Evolutionary conservation across 2,888 invertebrate genomes (phyloP).

Genomic region (Pterostichus madidus): DNA sequence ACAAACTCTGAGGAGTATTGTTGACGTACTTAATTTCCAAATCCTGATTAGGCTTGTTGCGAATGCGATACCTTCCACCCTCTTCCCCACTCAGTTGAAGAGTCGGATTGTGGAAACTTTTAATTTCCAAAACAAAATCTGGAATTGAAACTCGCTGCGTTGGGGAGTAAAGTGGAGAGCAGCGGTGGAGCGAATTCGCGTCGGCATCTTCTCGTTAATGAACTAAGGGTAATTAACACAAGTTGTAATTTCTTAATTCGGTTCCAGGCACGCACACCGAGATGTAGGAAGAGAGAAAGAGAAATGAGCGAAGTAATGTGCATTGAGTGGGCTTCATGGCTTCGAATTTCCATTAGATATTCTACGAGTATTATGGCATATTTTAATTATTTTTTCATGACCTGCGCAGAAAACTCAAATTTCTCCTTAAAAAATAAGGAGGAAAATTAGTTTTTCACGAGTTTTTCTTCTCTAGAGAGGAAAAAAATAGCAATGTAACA

Average conservation of each 20-base stretch:
- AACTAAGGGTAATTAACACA: slow-evolving; percentile 67
- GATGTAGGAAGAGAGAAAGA: not conserved
- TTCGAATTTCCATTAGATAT: not conserved
- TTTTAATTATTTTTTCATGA: no score
- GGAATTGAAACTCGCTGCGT: slow-evolving; percentile 51
- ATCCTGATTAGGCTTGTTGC: slow-evolving; percentile 35
- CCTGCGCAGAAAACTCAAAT: no score
- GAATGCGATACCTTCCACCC: slow-evolving; percentile 6
- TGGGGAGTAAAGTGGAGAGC: not conserved
- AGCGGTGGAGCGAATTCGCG: not conserved
- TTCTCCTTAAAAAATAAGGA: no score
- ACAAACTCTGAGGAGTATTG: slow-evolving; percentile 36
- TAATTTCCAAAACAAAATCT: slow-evolving; percentile 60
- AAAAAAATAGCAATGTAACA: no score
- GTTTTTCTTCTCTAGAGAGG: no score
- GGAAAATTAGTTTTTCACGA: no score
- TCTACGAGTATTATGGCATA: no score
- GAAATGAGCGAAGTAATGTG: slow-evolving; percentile 11
- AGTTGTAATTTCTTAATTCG: slow-evolving; percentile 66
- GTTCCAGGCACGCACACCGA: slow-evolving; percentile 37
- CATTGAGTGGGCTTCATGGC: not conserved
- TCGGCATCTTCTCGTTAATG: slow-evolving; percentile 60
- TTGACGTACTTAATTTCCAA: slow-evolving; percentile 48
- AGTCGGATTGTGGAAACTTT: slow-evolving; percentile 40
- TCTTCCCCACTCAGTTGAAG: not conserved